These are phyloP conservation scores for Apodemus sylvaticus DNA, from an alignment of 2,113 vertebrate species.

Conservation along the genomic window DNA sequence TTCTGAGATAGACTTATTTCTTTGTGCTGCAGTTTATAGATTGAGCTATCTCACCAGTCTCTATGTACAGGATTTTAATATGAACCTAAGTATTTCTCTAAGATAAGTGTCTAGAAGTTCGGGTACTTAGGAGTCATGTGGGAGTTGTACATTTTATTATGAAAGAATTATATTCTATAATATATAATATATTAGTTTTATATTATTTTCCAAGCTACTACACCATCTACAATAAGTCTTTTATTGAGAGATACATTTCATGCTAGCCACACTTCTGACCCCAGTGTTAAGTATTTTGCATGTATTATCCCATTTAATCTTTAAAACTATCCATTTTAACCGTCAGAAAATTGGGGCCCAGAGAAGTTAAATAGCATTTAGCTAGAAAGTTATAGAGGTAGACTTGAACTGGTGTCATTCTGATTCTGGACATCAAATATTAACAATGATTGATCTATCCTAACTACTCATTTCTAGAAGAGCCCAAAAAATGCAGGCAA, in stretches of 20 bases:
- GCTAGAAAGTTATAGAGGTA: neutral
- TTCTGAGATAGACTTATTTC: neutral
- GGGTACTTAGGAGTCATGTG: slow-evolving; percentile 6
- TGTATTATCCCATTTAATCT: slow-evolving; percentile 10
- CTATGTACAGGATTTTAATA: neutral
- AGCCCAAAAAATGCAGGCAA: neutral
- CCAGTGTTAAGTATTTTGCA: neutral
- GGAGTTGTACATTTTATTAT: slow-evolving; percentile 24
- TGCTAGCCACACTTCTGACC: neutral
- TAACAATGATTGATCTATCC: slow-evolving; percentile 25
- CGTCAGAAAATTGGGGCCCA: neutral
- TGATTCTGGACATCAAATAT: neutral
- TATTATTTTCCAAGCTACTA: neutral
- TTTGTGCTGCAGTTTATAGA: neutral
- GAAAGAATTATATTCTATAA: neutral
- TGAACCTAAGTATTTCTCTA: neutral
- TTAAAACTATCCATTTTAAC: slow-evolving; percentile 7
- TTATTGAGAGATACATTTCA: slow-evolving; percentile 4
- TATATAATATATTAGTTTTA: neutral
- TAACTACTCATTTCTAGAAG: slow-evolving; percentile 22
- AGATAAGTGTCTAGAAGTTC: neutral
- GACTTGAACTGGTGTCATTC: neutral
- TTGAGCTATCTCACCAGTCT: neutral
- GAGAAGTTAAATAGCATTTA: slow-evolving; percentile 34
- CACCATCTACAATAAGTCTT: neutral